phyloP scores from a whole-genome alignment of 2,113 vertebrate genomes.

The Microcebus griseorufus region DNA sequence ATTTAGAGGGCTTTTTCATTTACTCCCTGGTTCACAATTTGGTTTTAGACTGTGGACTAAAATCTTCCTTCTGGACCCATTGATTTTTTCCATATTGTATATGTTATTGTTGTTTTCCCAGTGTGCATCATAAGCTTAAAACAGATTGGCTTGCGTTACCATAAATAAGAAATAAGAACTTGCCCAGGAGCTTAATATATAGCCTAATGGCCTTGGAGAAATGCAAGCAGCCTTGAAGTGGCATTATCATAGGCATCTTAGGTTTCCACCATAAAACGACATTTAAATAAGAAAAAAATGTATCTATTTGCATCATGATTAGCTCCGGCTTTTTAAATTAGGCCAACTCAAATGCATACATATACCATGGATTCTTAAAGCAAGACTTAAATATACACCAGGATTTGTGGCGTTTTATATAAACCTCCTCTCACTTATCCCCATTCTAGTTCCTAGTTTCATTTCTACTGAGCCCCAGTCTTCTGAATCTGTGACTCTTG shows the following conservation, averaged over 20 bases:
- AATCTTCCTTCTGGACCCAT: neutral
- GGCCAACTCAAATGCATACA: neutral
- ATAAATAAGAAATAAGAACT: slow-evolving; percentile 43
- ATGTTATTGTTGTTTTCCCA: slow-evolving; percentile 45
- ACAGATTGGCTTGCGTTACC: neutral
- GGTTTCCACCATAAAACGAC: neutral
- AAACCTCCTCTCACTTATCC: neutral
- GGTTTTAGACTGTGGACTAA: neutral
- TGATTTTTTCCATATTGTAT: neutral
- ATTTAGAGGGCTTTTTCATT: slow-evolving; percentile 17
- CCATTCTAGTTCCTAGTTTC: neutral
- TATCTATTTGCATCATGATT: neutral
- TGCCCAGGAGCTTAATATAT: neutral
- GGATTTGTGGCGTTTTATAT: neutral
- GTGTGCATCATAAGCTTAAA: slow-evolving; percentile 24
- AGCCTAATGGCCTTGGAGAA: neutral
- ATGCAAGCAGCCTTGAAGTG: neutral
- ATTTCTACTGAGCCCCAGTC: neutral
- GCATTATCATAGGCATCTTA: neutral
- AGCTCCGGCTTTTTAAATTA: neutral
- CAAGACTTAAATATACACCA: neutral
- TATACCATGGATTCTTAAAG: neutral
- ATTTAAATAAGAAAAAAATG: slow-evolving; percentile 17
- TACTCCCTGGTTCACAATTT: slow-evolving; percentile 12
- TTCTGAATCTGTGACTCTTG: neutral